Percentiles rank a stretch among this genome's conserved stretches.
Conservation (phyloP, 2,113 vertebrate species). For the Salvelinus fontinalis region DNA sequence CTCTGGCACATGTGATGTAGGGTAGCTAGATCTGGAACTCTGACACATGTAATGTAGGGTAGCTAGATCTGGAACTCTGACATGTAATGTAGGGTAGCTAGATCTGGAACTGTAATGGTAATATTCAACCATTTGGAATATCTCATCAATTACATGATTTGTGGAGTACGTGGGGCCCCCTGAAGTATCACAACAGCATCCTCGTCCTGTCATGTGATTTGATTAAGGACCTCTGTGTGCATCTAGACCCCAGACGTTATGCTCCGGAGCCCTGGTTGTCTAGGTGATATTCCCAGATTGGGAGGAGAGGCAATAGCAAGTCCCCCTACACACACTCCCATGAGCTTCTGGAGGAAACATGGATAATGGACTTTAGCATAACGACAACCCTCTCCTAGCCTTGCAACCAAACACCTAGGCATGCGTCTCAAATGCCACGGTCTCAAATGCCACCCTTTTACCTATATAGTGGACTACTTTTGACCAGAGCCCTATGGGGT, state of each 20-base stretch:
- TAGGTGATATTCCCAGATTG: constrained; percentile 60
- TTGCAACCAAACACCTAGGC: constrained; percentile 31
- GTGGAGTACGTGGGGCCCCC: constrained; percentile 2
- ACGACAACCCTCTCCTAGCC: constrained; percentile 32
- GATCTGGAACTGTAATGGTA: constrained; percentile 13
- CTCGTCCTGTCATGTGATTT: constrained; percentile 58
- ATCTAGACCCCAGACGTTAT: constrained; percentile 40
- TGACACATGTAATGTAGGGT: no score
- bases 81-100: no score
- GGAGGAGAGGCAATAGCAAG: constrained; percentile 31
- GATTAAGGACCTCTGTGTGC: constrained; percentile 56
- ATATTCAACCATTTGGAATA: constrained; percentile 34
- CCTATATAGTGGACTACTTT: no score
- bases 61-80: no score
- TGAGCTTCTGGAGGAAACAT: constrained; percentile 18
- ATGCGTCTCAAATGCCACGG: background rate
- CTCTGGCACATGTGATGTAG: no score
- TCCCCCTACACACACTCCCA: constrained; percentile 32
- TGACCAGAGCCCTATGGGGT: no score
- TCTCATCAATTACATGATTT: constrained; percentile 47
- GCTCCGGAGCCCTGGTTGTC: constrained; percentile 14
- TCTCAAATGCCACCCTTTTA: background rate
- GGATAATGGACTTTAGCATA: constrained; percentile 33
- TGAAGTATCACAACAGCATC: constrained; percentile 47
- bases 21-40: no score